A percentile compares a stretch with the other conserved stretches of the same genome.
Evolutionary conservation across 2,113 vertebrate genomes (phyloP).

Genomic region (Lanius collurio): DNA sequence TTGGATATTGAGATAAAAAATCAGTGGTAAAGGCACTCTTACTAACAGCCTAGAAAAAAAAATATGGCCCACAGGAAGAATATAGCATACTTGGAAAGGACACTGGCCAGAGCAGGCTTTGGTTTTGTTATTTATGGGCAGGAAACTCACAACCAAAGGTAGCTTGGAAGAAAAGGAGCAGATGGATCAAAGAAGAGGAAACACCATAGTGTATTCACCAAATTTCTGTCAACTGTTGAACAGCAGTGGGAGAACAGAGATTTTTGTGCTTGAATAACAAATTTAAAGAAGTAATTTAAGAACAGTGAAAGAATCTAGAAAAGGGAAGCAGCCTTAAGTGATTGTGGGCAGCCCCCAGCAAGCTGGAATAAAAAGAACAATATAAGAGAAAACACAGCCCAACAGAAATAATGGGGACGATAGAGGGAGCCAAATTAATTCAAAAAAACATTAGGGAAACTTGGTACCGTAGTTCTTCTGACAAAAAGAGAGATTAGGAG

Average conservation of each 20-base stretch:
- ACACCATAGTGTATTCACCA: neutral
- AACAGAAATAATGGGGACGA: constrained; percentile 38
- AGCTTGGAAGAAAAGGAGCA: neutral
- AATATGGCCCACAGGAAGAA: neutral
- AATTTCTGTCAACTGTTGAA: neutral
- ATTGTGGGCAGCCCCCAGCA: neutral
- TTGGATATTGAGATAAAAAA: neutral
- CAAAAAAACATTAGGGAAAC: constrained; percentile 43
- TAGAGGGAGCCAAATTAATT: constrained; percentile 73
- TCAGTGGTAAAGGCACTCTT: neutral
- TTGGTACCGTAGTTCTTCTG: neutral
- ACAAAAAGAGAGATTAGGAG: constrained; percentile 25
- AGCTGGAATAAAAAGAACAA: constrained; percentile 19
- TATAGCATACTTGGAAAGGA: neutral
- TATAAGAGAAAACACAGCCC: neutral
- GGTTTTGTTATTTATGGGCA: neutral
- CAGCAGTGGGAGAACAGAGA: neutral
- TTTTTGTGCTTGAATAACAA: neutral
- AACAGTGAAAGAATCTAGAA: neutral
- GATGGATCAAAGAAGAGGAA: neutral
- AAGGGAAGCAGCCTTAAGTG: neutral
- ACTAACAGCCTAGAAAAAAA: neutral
- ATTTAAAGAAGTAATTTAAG: neutral
- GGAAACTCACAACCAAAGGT: neutral
- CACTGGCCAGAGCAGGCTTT: neutral